phyloP scores from a whole-genome alignment of 2,113 vertebrate genomes.

The Terrapene triunguis region DNA sequence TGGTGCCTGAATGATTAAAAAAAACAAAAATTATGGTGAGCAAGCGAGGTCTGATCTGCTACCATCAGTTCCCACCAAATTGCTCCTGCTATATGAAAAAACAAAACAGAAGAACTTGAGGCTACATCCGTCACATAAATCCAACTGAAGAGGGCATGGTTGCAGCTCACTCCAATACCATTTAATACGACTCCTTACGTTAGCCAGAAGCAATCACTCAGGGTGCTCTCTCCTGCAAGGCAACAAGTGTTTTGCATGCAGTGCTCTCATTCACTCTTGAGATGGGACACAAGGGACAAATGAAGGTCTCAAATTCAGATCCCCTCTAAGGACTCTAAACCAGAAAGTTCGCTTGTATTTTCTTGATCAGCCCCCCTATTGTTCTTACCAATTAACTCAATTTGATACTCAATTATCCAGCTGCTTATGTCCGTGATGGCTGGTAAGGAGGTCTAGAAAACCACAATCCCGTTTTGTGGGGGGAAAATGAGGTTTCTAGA shows the following conservation, averaged over 20 bases:
- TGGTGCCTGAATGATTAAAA: background rate
- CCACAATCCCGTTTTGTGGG: background rate
- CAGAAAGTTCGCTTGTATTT: background rate
- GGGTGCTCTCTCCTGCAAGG: background rate
- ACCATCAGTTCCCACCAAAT: background rate
- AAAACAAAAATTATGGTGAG: background rate
- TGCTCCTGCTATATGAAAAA: slow-evolving; percentile 1
- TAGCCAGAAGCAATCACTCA: background rate
- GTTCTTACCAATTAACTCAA: too few species aligned
- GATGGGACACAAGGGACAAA: rapidly evolving
- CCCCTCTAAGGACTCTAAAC: background rate
- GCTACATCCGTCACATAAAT: background rate
- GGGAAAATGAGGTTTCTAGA: background rate
- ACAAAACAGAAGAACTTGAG: background rate
- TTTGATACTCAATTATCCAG: rapidly evolving
- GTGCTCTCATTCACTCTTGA: background rate
- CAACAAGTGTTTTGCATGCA: background rate
- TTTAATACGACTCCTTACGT: background rate
- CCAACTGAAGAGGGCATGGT: background rate
- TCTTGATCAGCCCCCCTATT: background rate
- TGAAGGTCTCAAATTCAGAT: rapidly evolving
- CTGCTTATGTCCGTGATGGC: rapidly evolving
- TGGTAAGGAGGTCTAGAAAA: background rate
- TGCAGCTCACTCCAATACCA: background rate
- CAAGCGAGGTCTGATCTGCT: slow-evolving; percentile 22